Evolutionary conservation across 2,113 vertebrate genomes (phyloP), one percentile per base, ranked within the genome.

Genomic region (Clinocottus analis): DNA sequence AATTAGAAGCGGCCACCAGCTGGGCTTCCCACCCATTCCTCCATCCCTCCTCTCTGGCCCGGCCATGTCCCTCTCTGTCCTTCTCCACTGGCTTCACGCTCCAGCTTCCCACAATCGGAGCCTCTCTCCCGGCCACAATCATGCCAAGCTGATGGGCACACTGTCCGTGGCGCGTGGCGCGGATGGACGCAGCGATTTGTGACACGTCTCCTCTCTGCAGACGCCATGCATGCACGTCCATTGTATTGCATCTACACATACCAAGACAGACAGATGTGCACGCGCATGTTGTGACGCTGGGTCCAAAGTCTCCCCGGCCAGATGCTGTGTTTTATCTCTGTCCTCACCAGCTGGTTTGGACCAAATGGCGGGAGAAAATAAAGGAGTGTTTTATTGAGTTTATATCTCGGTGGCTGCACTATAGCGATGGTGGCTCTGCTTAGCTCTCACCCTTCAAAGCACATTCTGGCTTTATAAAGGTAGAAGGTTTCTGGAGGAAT

Each of bases 1-100:
- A 95, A 95, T 94, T 95, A 95, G 90, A 90, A 87, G 85, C 85
- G 72, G 86, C 75, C 75, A 85, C 93, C 92, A 94, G 93, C 93
- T 94, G 94, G 92, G 93, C 87, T 84, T 80, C 59, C 73, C 76
- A 69, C 75, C 71, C 83, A 71, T 82, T 83, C 83, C 85, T 74
- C 84, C 60, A 69, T 58, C 79, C 80, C 60, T 85, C 87, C 67
- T 83, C 85, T 88, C 82, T 59, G 45, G 79, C 77, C 82, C 65
- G 68, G 67, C 73, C 78, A 67, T 16, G 5, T 83, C 83, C 75
- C 70, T 53, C 73, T 86, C 75, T 72, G 71, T 79, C 85, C 85
- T 80, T 67, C 85, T 87, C 87, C 87, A 69, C 67, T 61, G 73
- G 75, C 79, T 85, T 89, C 88, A 85, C 45, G 72, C 82, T 85